Percentiles rank a stretch among this genome's conserved stretches.
phyloP scores from a whole-genome alignment of 92 coral and sea anemone genomes.

The Micromussa lordhowensis region DNA sequence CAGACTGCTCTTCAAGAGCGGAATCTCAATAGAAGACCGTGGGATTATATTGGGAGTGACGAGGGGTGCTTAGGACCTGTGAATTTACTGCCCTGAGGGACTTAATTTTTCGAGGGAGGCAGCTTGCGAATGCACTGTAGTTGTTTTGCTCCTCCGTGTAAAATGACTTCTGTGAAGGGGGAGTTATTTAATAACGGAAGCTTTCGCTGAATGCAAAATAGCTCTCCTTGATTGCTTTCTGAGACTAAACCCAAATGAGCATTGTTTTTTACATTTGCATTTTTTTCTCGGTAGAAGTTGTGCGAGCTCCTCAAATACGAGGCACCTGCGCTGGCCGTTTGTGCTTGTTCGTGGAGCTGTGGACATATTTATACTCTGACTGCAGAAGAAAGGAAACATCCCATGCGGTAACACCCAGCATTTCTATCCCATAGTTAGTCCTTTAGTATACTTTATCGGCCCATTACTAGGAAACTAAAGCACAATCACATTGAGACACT shows the following conservation, averaged over 20 bases:
- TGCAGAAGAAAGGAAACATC: slow-evolving; percentile 77
- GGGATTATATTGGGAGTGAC: too few relatives aligned
- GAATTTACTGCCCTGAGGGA: too few relatives aligned
- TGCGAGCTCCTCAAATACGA: slow-evolving; percentile 80
- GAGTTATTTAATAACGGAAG: too few relatives aligned
- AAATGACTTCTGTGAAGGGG: too few relatives aligned
- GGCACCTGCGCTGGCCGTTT: slow-evolving; percentile 85
- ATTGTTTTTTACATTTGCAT: too few relatives aligned
- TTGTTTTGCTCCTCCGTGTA: too few relatives aligned
- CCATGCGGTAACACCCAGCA: slow-evolving; percentile 29
- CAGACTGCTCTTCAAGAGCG: too few relatives aligned
- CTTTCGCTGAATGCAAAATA: too few relatives aligned
- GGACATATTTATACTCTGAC: slow-evolving; percentile 76
- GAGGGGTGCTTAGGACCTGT: too few relatives aligned
- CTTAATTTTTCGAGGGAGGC: too few relatives aligned
- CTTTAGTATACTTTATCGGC: neutral
- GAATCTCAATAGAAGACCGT: too few relatives aligned
- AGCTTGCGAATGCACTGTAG: too few relatives aligned
- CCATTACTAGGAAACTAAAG: neutral
- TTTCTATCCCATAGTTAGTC: neutral
- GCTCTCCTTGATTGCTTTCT: neutral
- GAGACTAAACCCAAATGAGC: neutral
- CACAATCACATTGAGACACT: neutral
- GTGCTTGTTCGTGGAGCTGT: slow-evolving; percentile 90
- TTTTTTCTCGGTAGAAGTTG: slow-evolving; percentile 63